phyloP scores from a whole-genome alignment of 2,888 invertebrate species.

The Parthenolecanium corni region DNA sequence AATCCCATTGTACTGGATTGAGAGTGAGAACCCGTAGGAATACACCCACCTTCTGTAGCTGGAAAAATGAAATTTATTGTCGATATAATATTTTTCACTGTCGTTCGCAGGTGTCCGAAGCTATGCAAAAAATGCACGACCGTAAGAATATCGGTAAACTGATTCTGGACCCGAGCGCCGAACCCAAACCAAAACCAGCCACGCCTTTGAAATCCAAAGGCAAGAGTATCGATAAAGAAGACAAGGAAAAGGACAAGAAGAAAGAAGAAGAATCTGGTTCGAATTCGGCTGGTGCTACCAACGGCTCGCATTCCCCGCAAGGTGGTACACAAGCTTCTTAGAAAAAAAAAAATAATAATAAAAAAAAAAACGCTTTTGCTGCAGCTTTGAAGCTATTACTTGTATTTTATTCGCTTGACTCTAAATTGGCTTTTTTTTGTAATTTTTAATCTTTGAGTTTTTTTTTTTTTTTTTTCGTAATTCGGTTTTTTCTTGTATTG shows the following conservation, averaged over 20 bases:
- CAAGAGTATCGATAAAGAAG: constrained; percentile 51
- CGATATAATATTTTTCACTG: too few relatives aligned
- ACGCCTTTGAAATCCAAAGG: constrained; percentile 64
- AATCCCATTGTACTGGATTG: too few relatives aligned
- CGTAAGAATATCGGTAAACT: constrained; percentile 83
- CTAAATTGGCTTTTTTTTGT: neutral
- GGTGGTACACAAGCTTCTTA: neutral
- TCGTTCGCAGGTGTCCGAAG: constrained; percentile 57
- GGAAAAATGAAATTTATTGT: too few relatives aligned
- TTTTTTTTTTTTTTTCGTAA: too few relatives aligned
- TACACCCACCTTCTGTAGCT: too few relatives aligned
- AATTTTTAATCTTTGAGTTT: neutral
- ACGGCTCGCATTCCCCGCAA: constrained; percentile 39
- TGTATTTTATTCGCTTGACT: neutral
- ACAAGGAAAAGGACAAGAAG: constrained; percentile 43
- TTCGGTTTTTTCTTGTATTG: too few relatives aligned
- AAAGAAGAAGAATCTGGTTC: constrained; percentile 40
- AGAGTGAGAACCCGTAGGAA: too few relatives aligned
- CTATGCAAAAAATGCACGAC: constrained; percentile 87
- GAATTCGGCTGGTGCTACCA: constrained; percentile 37
- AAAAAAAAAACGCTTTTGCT: neutral
- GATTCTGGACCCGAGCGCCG: constrained; percentile 65
- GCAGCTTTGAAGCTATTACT: too few relatives aligned
- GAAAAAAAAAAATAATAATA: neutral
- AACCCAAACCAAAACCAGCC: constrained; percentile 67